Base-by-base conservation (phyloP, 1,140 invertebrate species). In the Brachionus koreanus region DNA sequence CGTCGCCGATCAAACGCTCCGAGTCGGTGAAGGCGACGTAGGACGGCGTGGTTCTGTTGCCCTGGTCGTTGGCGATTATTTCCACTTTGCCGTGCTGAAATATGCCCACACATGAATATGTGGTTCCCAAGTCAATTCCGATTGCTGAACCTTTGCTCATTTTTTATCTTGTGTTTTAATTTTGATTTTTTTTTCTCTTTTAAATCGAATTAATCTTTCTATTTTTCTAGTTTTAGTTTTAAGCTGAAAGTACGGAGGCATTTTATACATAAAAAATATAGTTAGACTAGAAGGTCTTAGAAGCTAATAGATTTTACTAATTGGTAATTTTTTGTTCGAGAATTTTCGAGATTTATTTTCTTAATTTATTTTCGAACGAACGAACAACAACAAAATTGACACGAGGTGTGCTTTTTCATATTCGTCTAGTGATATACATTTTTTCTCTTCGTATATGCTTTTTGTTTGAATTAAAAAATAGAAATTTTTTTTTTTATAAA, bases 31-130 rank as follows among this genome's bases (percentile, higher is more conserved):
- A 83, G 12, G 83, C 83, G 12, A 83, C 74, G 23, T 83, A 83
- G 7, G 83, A 83, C 35, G 83, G 83, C 16, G 83, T 83, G 23
- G 75, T 83, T 7, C 83, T 29, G 65, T 83, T 83, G 16, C 83
- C 83, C 61, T 83, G 83, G 65, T 83, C 83, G 65, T 83, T 83
- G 46, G 83, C 69, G 46, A 83, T 83, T 33, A 83, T 83, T 83
- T 83, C 75, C 13, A 83, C 83, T 61, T 72, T 75, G 49, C 83
- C 83, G 29, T 83, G 92, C 88, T 95, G 93, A 90, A 94, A 95
- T 84, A 95, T 93, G 85, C 93, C 94, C 84, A 95, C 94, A 86
- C 93, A 95, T 52, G 93, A 94, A 87, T 94, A 95, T 82, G 93
- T 95, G 67, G 94, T 95, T 76, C 94, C 94, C 86, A 87, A 76